phyloP scores from a whole-genome alignment of 2,888 invertebrate species.

The Diloba caeruleocephala region DNA sequence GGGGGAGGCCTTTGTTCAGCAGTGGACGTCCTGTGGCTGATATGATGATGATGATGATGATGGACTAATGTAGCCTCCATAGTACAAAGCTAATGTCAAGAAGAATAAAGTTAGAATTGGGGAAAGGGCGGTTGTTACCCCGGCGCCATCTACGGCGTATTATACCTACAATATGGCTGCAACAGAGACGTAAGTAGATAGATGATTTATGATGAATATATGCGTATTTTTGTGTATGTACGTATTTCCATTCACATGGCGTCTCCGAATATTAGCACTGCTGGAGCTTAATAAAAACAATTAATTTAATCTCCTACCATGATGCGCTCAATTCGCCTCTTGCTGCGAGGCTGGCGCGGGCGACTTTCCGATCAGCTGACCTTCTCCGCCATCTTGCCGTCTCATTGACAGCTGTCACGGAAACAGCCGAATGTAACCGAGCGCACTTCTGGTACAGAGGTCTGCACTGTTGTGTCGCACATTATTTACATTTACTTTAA shows the following conservation, averaged over 20 bases:
- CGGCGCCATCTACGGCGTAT: no score
- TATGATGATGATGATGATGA: no score
- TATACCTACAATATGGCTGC: no score
- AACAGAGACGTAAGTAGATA: no score
- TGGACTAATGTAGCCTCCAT: no score
- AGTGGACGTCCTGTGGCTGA: no score
- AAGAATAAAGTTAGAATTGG: no score
- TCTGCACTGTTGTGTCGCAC: slow-evolving; percentile 56
- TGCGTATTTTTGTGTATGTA: no score
- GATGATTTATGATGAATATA: no score
- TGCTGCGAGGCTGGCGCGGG: slow-evolving; percentile 79
- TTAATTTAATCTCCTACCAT: slow-evolving; percentile 72
- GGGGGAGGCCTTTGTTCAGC: no score
- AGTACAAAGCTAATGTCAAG: no score
- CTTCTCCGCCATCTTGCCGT: slow-evolving; percentile 82
- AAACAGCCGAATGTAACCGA: slow-evolving; percentile 59
- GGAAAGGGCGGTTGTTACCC: no score
- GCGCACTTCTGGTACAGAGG: slow-evolving; percentile 39
- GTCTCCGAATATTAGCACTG: slow-evolving; percentile 6
- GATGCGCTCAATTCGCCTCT: slow-evolving; percentile 83
- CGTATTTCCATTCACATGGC: slow-evolving; percentile 1
- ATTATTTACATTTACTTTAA: slow-evolving; percentile 53
- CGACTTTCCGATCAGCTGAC: slow-evolving; percentile 85
- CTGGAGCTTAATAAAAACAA: slow-evolving; percentile 13
- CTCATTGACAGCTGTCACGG: slow-evolving; percentile 74